Evolutionary conservation across 2,888 invertebrate species (phyloP).

Genomic region (Synanthedon andrenaeformis): DNA sequence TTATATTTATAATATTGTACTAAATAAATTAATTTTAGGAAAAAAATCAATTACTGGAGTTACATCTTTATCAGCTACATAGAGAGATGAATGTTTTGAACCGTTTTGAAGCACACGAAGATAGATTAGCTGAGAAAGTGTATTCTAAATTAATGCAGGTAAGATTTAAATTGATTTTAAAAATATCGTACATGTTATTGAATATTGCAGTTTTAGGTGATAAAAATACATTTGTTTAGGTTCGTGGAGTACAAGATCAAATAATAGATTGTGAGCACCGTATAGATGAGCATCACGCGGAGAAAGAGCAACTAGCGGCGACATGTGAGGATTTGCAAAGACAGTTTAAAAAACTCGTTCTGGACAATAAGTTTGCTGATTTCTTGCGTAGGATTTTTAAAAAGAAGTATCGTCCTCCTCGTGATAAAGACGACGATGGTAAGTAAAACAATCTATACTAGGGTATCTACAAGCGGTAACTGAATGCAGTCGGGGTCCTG

Average conservation of each 20-base stretch:
- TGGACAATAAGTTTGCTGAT: conserved; percentile 81
- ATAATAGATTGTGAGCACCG: conserved; percentile 59
- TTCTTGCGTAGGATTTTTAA: conserved; percentile 85
- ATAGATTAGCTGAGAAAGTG: conserved; percentile 71
- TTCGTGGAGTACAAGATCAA: conserved; percentile 64
- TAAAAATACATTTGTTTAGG: conserved; percentile 17
- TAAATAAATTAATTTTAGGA: conserved; percentile 26
- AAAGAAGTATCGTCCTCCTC: conserved; percentile 82
- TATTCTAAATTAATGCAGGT: conserved; percentile 65
- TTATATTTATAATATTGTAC: too few relatives aligned
- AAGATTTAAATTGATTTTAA: neutral
- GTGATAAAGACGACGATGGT: conserved; percentile 64
- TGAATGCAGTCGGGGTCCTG: too few relatives aligned
- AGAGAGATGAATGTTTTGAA: conserved; percentile 81
- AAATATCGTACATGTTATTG: too few relatives aligned
- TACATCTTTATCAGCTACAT: conserved; percentile 75
- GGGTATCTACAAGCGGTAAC: too few relatives aligned
- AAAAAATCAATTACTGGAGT: conserved; percentile 66
- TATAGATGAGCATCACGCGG: conserved; percentile 56
- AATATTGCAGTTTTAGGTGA: too few relatives aligned
- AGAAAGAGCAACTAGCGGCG: conserved; percentile 32
- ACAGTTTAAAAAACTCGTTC: conserved; percentile 70
- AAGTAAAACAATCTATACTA: neutral
- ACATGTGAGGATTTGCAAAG: conserved; percentile 48
- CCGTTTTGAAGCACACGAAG: conserved; percentile 79